Base-by-base conservation (phyloP, 2,888 invertebrate species). In the Trypoxylon attenuatum region DNA sequence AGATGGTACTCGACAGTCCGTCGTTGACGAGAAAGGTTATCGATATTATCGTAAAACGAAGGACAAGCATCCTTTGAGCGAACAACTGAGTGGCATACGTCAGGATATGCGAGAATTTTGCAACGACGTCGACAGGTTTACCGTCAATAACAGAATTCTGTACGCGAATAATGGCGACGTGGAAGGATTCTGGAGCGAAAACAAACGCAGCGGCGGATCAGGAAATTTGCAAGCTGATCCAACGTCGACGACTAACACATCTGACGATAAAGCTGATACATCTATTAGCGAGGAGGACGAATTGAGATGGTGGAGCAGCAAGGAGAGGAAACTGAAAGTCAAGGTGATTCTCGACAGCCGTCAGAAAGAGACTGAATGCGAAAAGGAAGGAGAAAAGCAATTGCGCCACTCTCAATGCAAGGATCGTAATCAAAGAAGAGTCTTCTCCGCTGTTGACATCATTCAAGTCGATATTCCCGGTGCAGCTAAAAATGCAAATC, bases 41-140 rank as follows among this genome's bases (percentile, higher is more conserved):
- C 46, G 49, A 4, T 23, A 56, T 58, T 61, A 64, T 41, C 59
- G 47, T 29, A 56, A 38, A 29, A 61, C 49, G 29, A 29, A 21
- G 0, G 55, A 57, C 5, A 23, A 42, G 0, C 29, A 62, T 41
- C 43, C 53, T 1, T 45, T 79, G 5, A 59, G 57, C 13, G 51
- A 42, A 15, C 71, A 73, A 46, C 29, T 81, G 43, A 75, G 52
- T 46, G 74, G 76, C 23, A 79, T 82, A 22, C 78, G 81, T 5
- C 66, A 69, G 15, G 79, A 74, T 3, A 81, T 82, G 78, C 73
- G 69, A 27, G 65, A 66, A 1, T 82, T 80, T 51, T 77, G 76
- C 52, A 42, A 43, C 0, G 66, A 51, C 15, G 74, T 82, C 61
- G 69, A 67, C 13, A 75, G 72, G 58, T 82, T 82, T 43, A 64